Percentiles rank a stretch among this genome's conserved stretches.
Evolutionary conservation across 2,797 vertebrate genomes (phyloP).

Genomic region (Vultur gryphus): DNA sequence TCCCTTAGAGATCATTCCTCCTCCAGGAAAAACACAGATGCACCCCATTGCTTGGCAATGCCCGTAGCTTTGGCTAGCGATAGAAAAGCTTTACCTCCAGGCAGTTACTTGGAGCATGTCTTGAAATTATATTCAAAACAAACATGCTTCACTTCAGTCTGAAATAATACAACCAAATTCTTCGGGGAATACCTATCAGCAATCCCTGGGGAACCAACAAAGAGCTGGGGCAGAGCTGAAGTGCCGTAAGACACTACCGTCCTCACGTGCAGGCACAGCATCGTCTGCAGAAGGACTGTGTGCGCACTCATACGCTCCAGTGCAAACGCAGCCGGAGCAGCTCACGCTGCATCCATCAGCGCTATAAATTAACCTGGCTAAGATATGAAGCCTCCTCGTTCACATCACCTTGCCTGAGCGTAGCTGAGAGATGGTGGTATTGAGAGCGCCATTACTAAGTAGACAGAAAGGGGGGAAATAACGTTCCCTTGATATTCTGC

Average conservation of each 20-base stretch:
- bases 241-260: rapidly evolving
- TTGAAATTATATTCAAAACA: not conserved
- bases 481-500: not conserved
- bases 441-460: too few species aligned
- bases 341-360: rapidly evolving
- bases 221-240: not conserved
- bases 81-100: not conserved
- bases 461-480: not conserved
- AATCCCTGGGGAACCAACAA: not conserved
- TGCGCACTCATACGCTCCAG: not conserved
- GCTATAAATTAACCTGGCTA: not conserved
- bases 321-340: not conserved
- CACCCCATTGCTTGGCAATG: too few species aligned
- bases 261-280: not conserved
- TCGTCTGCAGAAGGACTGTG: not conserved
- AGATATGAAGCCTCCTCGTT: not conserved
- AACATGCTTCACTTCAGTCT: not conserved
- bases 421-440: not conserved
- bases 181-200: not conserved
- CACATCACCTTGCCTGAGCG: not conserved
- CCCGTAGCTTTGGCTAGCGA: rapidly evolving
- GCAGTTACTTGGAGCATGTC: not conserved
- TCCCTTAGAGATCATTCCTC: not conserved
- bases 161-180: not conserved
- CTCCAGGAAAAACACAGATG: not conserved